Percentiles rank a stretch among this genome's conserved stretches.
Evolutionary conservation across 2,797 vertebrate species (phyloP).

Genomic region (Mormyrops boulengeri): DNA sequence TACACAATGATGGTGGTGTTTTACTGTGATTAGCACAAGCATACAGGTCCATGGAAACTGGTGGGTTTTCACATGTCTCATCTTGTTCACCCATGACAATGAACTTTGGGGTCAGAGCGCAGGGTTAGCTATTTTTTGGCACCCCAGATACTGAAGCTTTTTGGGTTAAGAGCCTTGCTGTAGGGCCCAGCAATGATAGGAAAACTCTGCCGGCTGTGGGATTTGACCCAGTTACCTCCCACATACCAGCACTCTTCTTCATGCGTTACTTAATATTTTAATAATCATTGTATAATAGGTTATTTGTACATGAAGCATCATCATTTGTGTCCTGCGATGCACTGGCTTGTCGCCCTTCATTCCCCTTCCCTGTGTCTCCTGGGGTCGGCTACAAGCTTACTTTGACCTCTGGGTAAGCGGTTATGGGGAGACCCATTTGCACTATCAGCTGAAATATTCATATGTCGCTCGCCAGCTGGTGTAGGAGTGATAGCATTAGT

Average conservation of each 20-base stretch:
- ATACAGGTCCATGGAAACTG: not conserved
- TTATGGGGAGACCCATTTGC: not conserved
- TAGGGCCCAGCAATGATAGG: not conserved
- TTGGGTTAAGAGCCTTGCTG: not conserved
- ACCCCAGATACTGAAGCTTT: not conserved
- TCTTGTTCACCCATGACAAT: not conserved
- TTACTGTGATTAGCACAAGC: not conserved
- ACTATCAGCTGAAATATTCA: not conserved
- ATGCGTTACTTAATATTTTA: not conserved
- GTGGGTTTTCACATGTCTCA: not conserved
- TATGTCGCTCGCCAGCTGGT: not conserved
- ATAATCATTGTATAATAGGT: not conserved
- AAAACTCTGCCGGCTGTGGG: not conserved
- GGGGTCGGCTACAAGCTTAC: not conserved
- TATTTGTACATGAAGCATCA: not conserved
- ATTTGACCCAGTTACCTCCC: not conserved
- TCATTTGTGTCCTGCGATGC: not conserved
- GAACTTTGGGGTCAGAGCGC: not conserved
- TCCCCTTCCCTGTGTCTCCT: not conserved
- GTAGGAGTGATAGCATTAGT: not conserved
- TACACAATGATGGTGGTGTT: not conserved
- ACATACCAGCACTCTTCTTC: not conserved
- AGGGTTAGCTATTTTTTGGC: not conserved
- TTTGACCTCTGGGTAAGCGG: not conserved
- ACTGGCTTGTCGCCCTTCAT: not conserved